Evolutionary conservation across 2,888 invertebrate species (phyloP).

Genomic region (Andricus quercusramuli): DNA sequence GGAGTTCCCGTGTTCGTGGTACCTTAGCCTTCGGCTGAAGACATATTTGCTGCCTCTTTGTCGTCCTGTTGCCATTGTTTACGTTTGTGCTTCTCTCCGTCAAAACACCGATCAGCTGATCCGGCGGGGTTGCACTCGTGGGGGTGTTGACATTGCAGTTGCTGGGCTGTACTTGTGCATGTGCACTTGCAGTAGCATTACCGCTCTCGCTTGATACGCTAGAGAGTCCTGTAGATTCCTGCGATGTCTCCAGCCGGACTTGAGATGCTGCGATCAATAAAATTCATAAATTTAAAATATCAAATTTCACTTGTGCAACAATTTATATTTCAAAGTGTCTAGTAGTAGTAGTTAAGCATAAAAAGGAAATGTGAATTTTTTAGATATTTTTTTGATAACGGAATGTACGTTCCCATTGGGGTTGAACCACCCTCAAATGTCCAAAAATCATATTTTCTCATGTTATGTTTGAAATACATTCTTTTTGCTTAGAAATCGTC

Average conservation of each 20-base stretch:
- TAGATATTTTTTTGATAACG: too few species aligned
- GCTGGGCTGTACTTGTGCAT: slow-evolving; percentile 41
- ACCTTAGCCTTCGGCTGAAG: slow-evolving; percentile 59
- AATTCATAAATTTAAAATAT: neutral
- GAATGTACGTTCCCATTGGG: too few species aligned
- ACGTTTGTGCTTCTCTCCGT: slow-evolving; percentile 60
- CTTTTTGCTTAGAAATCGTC: too few species aligned
- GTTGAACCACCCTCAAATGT: too few species aligned
- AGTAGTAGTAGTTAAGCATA: neutral
- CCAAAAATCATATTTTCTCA: too few species aligned
- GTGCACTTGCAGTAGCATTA: slow-evolving; percentile 31
- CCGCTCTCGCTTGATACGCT: neutral
- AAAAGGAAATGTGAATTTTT: too few species aligned
- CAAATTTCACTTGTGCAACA: neutral
- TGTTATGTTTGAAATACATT: too few species aligned
- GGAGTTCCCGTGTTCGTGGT: slow-evolving; percentile 47
- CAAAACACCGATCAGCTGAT: slow-evolving; percentile 65
- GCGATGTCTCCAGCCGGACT: neutral
- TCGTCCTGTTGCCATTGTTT: slow-evolving; percentile 38
- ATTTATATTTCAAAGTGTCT: neutral
- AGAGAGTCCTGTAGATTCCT: neutral
- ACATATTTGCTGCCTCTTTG: slow-evolving; percentile 60
- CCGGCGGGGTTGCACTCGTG: slow-evolving; percentile 47
- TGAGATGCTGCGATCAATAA: slow-evolving; percentile 21
- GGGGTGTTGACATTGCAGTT: slow-evolving; percentile 10